Evolutionary conservation across 2,888 invertebrate species (phyloP).

Genomic region (Lithophane socia): DNA sequence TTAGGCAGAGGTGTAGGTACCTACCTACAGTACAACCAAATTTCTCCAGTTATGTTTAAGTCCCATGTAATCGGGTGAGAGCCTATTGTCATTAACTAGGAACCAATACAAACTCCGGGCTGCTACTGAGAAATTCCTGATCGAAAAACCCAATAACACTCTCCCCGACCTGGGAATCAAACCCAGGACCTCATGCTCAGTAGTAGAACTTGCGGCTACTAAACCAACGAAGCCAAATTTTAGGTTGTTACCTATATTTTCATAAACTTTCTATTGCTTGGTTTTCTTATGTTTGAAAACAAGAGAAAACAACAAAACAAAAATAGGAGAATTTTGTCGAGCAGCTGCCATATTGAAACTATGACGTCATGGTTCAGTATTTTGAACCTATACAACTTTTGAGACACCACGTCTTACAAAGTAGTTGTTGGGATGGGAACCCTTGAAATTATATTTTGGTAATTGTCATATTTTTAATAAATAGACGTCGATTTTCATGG

Average conservation of each 20-base stretch:
- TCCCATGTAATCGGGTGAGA: neutral
- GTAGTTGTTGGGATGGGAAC: no score
- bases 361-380: no score
- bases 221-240: neutral
- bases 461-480: no score
- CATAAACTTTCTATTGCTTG: conserved; percentile 20
- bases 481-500: no score
- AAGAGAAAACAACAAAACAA: neutral
- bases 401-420: no score
- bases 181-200: no score
- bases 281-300: neutral
- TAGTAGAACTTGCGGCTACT: neutral
- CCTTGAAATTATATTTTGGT: no score
- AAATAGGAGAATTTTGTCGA: neutral
- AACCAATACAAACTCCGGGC: neutral
- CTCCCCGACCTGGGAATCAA: neutral
- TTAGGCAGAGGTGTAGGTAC: no score
- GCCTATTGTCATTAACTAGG: neutral
- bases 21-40: neutral
- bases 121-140: neutral
- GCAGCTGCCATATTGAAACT: no score
- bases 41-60: neutral
- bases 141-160: neutral
- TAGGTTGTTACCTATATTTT: conserved; percentile 4
- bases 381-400: no score